Evolutionary conservation across 2,113 vertebrate species (phyloP).

Genomic region (Geothlypis trichas): DNA sequence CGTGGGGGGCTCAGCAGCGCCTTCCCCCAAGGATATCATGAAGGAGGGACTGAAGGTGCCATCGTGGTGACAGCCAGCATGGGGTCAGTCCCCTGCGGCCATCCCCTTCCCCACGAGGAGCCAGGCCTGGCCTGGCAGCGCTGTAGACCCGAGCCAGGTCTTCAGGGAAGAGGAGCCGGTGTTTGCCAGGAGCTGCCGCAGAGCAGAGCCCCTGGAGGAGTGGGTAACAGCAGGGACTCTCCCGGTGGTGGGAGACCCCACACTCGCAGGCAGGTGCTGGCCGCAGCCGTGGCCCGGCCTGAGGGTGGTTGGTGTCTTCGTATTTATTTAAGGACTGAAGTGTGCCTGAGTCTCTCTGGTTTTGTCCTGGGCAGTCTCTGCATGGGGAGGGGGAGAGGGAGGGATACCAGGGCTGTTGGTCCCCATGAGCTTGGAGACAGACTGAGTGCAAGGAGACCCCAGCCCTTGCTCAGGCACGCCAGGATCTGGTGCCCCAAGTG

Average conservation of each 20-base stretch:
- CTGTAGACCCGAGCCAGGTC: not conserved
- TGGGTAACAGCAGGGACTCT: not conserved
- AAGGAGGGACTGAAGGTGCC: not conserved
- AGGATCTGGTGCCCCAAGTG: not conserved
- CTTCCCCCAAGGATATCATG: not conserved
- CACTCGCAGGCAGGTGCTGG: not conserved
- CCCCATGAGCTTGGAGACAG: not conserved
- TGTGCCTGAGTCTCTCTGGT: constrained; percentile 7
- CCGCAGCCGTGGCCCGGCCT: not conserved
- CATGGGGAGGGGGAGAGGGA: rapidly evolving
- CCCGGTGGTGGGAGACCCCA: rapidly evolving
- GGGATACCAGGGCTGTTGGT: not conserved
- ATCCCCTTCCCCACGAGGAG: not conserved
- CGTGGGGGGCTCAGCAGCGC: not conserved
- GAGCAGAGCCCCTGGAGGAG: not conserved
- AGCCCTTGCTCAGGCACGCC: not conserved
- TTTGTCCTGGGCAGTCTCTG: not conserved
- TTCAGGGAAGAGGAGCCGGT: not conserved
- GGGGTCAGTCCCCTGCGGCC: not conserved
- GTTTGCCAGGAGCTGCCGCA: not conserved
- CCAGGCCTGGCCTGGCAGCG: not conserved
- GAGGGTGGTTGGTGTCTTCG: constrained; percentile 30
- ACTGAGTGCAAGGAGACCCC: not conserved
- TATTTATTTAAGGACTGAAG: constrained; percentile 71
- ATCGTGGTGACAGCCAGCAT: not conserved